Base-by-base conservation (phyloP, 1,140 invertebrate genomes). In the Pissodes strobi region DNA sequence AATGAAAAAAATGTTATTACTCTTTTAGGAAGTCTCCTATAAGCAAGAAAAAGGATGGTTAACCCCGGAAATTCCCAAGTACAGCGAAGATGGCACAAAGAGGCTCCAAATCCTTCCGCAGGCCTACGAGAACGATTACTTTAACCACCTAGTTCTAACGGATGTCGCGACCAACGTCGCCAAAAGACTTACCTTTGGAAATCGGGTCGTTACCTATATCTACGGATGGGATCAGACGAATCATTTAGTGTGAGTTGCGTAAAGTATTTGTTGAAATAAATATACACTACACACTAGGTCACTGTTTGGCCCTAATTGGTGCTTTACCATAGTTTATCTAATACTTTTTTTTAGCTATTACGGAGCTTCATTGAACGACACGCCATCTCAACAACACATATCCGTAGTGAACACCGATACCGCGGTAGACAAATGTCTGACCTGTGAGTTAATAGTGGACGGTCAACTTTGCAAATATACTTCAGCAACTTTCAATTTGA, bases 131-230 rank as follows among this genome's bases (percentile, higher is more conserved):
- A 78, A 83, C 57, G 74, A 76, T 12, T 81, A 82, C 67, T 92
- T 85, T 79, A 81, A 86, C 70, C 90, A 93, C 68, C 75, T 91
- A 21, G 83, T 84, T 12, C 72, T 87, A 38, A 78, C 91, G 38
- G 64, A 79, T 53, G 27, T 56, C 66, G 64, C 17, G 58, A 10
- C 65, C 72, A 63, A 76, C 65, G 66, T 76, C 48, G 22, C 62
- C 57, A 65, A 55, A 22, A 78, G 78, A 55, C 78, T 94, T 43
- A 94, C 90, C 43, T 82, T 82, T 21, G 91, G 90, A 21, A 82
- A 83, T 58, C 90, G 86, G 74, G 87, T 89, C 56, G 93, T 96
- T 15, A 86, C 85, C 6, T 85, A 89, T 68, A 90, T 97, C 64
- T 78, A 93, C 2, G 82, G 85, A 22, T 95, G 91, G 89, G 87